Base-by-base conservation (phyloP, 2,888 invertebrate species). In the Ellobium chinense region DNA sequence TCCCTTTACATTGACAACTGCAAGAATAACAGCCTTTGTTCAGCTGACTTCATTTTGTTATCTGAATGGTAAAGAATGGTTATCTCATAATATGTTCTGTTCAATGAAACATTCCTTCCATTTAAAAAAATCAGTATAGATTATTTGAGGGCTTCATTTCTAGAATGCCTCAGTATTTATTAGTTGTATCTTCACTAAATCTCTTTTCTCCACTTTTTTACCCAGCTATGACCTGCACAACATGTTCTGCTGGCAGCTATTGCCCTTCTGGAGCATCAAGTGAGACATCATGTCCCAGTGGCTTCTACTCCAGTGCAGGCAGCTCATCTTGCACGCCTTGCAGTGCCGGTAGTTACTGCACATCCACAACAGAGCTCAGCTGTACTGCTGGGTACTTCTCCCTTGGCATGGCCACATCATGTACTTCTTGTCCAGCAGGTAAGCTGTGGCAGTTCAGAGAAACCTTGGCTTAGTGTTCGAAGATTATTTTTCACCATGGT, bases 361-460 rank as follows among this genome's bases (percentile, higher is more conserved):
- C 84, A 2, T 69, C 82, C 46, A 87, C 88, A 0, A 65, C 81
- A 1, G 85, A 85, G n/a, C 85, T 84, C 4, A 84, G 74, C 34
- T 91, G 91, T 82, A 72, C 85, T 0, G 80, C 79, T 58, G 89
- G 91, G 2, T 85, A 84, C 0, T 90, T 89, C 84, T 88, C 88
- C 7, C 70, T 85, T 31, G 86, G 83, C 7, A 79, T 82, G 21
- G 83, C 84, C 12, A 84, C 84, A 0, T 78, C 83, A 5, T 90
- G 90, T 69, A 88, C 86, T 2, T 62, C 84, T 63, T 90, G 89
- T 72, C 89, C 88, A 14, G 87, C 88, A 65, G 90, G 90, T 88
- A 74, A 31, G 82, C 69, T 24, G 9, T 34, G 9, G 2, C 31
- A 7, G 27, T 7, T 24, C n/a, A 14, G 54, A 54, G 21, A 37